These are phyloP conservation scores for Dromius quadrimaculatus DNA, from an alignment of 2,888 invertebrate genomes.

Conservation along the genomic window DNA sequence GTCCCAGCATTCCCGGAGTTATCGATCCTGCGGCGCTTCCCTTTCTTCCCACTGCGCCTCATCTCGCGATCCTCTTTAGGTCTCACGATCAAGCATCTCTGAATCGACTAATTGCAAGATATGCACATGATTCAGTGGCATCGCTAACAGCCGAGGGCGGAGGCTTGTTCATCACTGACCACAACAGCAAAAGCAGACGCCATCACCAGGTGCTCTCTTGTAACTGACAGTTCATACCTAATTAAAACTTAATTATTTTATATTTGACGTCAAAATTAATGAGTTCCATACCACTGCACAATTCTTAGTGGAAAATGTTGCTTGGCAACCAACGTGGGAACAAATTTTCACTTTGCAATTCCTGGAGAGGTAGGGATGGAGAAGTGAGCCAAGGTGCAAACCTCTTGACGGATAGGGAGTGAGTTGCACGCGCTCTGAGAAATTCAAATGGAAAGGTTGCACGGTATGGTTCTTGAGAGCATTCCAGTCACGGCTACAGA, in stretches of 20 bases:
- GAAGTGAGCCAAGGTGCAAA: constrained; percentile 37
- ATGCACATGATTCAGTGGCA: constrained; percentile 5
- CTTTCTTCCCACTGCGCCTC: background rate
- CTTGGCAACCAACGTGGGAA: constrained; percentile 46
- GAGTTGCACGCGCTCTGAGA: constrained; percentile 36
- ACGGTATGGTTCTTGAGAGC: constrained; percentile 32
- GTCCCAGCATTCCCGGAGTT: constrained; percentile 49
- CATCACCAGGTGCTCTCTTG: background rate
- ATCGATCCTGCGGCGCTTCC: constrained; percentile 43
- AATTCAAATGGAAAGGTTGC: constrained; percentile 38
- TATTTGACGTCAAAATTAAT: constrained; percentile 49
- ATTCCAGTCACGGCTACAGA: constrained; percentile 47
- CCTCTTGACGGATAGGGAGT: constrained; percentile 41
- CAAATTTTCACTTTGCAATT: constrained; percentile 50
- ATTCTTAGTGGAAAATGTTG: constrained; percentile 41
- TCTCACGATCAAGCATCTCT: constrained; percentile 17
- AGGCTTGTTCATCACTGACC: background rate
- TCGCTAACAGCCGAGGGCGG: background rate
- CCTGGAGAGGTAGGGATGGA: constrained; percentile 7
- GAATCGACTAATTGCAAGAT: constrained; percentile 29
- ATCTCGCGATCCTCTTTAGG: background rate
- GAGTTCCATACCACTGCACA: constrained; percentile 42
- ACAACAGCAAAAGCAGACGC: background rate
- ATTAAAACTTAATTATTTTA: constrained; percentile 51
- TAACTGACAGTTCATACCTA: constrained; percentile 35